Evolutionary conservation across 1,140 invertebrate genomes (phyloP).

Genomic region (Conopomorpha cramerella): DNA sequence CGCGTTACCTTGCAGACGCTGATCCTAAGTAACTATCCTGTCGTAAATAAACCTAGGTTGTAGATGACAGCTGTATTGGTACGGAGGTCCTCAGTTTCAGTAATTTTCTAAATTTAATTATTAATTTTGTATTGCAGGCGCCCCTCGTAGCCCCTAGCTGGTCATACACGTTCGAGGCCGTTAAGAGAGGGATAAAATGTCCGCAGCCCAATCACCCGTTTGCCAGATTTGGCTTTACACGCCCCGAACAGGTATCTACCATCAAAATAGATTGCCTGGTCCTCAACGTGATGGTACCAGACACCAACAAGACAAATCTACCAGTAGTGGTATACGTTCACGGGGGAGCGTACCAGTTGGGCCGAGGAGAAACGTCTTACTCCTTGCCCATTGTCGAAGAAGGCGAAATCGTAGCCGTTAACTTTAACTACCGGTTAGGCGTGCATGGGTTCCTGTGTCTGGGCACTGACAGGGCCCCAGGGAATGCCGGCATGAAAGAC

Average conservation of each 20-base stretch:
- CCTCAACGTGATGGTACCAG: conserved; percentile 3
- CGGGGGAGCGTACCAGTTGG: conserved; percentile 3
- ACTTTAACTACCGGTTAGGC: conserved; percentile 6
- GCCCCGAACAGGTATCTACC: background rate
- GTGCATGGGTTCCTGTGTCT: conserved; percentile 4
- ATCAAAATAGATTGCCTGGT: conserved; percentile 3
- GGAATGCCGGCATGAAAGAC: conserved; percentile 7
- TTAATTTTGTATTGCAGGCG: too few relatives aligned
- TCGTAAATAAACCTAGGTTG: too few relatives aligned
- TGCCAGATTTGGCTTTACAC: too few relatives aligned
- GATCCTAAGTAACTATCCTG: too few relatives aligned
- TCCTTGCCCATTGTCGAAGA: conserved; percentile 55
- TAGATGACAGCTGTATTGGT: too few relatives aligned
- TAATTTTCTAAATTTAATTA: too few relatives aligned
- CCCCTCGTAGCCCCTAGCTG: conserved; percentile 18
- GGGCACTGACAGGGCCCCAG: conserved; percentile 4
- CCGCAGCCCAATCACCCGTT: conserved; percentile 13
- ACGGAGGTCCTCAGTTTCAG: too few relatives aligned
- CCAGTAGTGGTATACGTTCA: conserved; percentile 5
- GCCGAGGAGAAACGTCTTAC: background rate
- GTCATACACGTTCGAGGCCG: conserved; percentile 16
- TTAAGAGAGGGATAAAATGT: conserved; percentile 19
- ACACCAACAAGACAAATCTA: conserved; percentile 1
- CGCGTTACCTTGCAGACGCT: too few relatives aligned
- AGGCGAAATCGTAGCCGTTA: conserved; percentile 14